Base-by-base conservation (phyloP, 64 coral and sea anemone species). In the Actinia tenebrosa region DNA sequence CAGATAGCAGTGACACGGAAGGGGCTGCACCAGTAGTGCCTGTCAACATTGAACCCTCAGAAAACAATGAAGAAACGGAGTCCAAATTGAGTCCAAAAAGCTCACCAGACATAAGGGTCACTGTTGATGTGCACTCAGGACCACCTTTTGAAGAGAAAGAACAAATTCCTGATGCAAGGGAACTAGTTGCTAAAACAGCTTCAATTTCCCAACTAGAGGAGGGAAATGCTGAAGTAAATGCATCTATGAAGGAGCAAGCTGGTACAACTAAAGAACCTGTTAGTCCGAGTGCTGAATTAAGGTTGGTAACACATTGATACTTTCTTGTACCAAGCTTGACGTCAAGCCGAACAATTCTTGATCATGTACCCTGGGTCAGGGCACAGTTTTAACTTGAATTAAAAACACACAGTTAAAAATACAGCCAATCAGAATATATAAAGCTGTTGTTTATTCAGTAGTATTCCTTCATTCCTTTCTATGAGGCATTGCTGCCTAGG, bases 1-100 rank as follows among this genome's bases (percentile, higher is more conserved):
- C 94, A 13, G 94, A 96, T 61, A 92, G 91, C 37, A 96, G 94
- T 86, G 92, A 93, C 84, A 90, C 86, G 53, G 94, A 96, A 45
- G 89, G 80, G 7, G 78, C 56, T 60, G 84, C 87, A 43, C 13
- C n/a, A 43, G 8, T 87, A 17, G 77, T 19, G 22, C 68, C 60
- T 53, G 47, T 56, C 44, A 53, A 50, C 23, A 27, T 77, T 45
- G 61, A 50, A 30, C 42, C 30, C 2, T 37, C 47, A 10, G 45
- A 22, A 7, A 64, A 77, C 23, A 69, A 68, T 85, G 16, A 5
- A 77, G 69, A 42, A 3, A 27, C 42, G 27, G 69, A 75, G 42
- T 10, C n/a, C 3, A 15, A 75, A 7, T 27, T 10, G 25, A 43
- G 82, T 20, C 17, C 80, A 44, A 78, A 10, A 10, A 42, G 82